Conservation (phyloP, 2,888 invertebrate species). For the Punctoribates punctum region DNA sequence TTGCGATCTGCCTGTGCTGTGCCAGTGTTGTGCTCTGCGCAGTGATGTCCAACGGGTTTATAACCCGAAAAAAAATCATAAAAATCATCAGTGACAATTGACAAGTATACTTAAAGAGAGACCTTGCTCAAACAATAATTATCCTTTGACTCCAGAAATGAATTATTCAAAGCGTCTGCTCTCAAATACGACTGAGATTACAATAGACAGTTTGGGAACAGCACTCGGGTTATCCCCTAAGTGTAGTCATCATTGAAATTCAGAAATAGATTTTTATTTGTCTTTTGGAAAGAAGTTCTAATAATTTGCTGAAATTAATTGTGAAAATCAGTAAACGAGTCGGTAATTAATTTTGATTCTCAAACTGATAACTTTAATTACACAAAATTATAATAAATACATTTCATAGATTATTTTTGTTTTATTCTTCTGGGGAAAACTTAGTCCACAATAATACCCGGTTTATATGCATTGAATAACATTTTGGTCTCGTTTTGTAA, state of each 20-base stretch:
- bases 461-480: too few species aligned
- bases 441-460: not conserved
- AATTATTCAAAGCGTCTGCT: too few species aligned
- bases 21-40: too few species aligned
- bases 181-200: not conserved
- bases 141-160: too few species aligned
- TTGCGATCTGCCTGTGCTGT: not conserved
- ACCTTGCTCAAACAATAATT: not conserved
- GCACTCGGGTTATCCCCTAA: too few species aligned
- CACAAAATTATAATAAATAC: constrained; percentile 3
- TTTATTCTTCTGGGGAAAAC: not conserved
- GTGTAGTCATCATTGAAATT: too few species aligned
- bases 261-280: not conserved
- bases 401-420: not conserved
- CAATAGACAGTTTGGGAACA: not conserved
- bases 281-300: not conserved
- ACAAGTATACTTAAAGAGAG: not conserved
- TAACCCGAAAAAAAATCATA: not conserved
- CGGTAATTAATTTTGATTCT: constrained; percentile 22
- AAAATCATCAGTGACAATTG: too few species aligned
- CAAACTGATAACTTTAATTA: not conserved
- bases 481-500: too few species aligned
- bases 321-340: constrained; percentile 6
- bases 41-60: too few species aligned
- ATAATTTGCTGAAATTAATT: not conserved